phyloP scores from a whole-genome alignment of 1,140 invertebrate genomes.

The Pachyrhynchus sulphureomaculatus region DNA sequence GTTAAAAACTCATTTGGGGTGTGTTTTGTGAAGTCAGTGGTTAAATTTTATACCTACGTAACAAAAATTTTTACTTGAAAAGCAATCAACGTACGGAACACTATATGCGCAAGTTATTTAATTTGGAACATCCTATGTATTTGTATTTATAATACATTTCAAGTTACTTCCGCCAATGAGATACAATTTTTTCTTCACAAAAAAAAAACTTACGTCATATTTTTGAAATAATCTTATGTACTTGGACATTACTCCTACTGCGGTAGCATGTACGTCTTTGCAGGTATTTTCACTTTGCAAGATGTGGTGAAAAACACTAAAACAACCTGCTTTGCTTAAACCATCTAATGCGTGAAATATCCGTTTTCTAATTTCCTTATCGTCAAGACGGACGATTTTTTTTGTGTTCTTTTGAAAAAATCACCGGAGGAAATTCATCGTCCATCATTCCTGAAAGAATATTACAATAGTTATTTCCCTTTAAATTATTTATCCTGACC shows the following conservation, averaged over 20 bases:
- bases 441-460: conserved; percentile 21
- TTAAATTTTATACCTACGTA: too few species aligned
- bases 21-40: too few species aligned
- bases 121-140: too few species aligned
- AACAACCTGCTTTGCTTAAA: conserved; percentile 23
- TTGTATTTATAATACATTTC: too few species aligned
- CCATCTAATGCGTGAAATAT: conserved; percentile 12
- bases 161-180: too few species aligned
- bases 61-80: too few species aligned
- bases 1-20: too few species aligned
- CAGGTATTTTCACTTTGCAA: conserved; percentile 4
- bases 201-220: conserved; percentile 28
- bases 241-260: conserved; percentile 13
- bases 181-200: too few species aligned
- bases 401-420: conserved; percentile 26
- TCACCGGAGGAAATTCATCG: conserved; percentile 19
- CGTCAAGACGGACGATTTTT: conserved; percentile 21
- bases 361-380: conserved; percentile 24
- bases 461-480: too few species aligned
- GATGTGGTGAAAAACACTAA: conserved; percentile 12
- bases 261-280: conserved; percentile 8
- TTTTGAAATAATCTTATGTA: conserved; percentile 15
- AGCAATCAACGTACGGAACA: too few species aligned
- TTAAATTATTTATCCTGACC: too few species aligned
- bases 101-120: too few species aligned